Percentiles rank a stretch among this genome's conserved stretches.
These are phyloP conservation scores for Cyprinodon brontotheroides DNA, from an alignment of 2,113 vertebrate species.

Conservation along the genomic window DNA sequence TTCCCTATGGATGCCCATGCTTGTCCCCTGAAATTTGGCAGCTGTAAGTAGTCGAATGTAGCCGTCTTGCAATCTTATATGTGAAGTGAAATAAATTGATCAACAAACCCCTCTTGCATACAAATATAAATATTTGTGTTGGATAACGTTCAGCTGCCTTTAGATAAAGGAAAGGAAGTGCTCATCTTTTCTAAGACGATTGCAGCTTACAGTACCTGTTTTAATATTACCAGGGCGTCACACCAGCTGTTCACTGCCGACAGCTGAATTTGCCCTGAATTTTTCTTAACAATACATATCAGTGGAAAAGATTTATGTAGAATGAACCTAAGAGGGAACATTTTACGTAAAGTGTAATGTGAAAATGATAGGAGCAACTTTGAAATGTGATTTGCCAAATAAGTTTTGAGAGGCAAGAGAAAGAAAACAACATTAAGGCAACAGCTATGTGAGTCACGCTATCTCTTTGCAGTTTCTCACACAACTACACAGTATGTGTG, in stretches of 20 bases:
- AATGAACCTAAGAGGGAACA: conserved; percentile 21
- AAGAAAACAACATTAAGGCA: conserved; percentile 19
- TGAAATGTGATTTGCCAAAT: no score
- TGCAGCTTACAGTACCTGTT: conserved; percentile 24
- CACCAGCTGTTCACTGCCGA: conserved; percentile 63
- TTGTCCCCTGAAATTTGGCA: conserved; percentile 85
- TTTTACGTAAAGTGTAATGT: not conserved
- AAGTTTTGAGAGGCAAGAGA: not conserved
- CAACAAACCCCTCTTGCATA: not conserved
- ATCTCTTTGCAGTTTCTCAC: conserved; percentile 25
- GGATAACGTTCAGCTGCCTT: conserved; percentile 12
- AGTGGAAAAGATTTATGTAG: conserved; percentile 30
- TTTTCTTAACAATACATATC: conserved; percentile 49
- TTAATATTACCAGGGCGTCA: conserved; percentile 43
- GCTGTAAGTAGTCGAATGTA: conserved; percentile 76
- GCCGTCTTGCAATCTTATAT: not conserved
- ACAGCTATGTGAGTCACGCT: conserved; percentile 12
- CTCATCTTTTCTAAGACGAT: conserved; percentile 45
- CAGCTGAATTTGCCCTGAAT: conserved; percentile 48
- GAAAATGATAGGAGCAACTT: not conserved
- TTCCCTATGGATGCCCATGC: conserved; percentile 87
- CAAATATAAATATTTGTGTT: conserved; percentile 1
- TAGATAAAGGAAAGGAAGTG: conserved; percentile 11
- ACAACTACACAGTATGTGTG: conserved; percentile 55
- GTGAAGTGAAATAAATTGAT: not conserved